Base-by-base conservation (phyloP, 1,140 invertebrate genomes). In the Calliopsis andreniformis region DNA sequence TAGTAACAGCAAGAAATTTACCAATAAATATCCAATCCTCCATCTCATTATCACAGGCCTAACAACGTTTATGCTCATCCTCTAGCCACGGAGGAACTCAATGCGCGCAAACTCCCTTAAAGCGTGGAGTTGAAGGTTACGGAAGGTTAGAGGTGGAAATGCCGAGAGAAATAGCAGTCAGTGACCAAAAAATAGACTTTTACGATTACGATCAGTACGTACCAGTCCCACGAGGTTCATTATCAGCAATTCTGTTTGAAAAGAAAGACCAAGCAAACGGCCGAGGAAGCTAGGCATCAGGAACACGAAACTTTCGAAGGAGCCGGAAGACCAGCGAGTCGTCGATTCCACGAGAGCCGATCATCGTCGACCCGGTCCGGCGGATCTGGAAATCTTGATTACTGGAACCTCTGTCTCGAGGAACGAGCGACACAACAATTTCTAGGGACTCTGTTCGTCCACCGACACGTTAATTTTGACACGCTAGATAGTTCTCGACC, bases 181-280 rank as follows among this genome's bases (percentile, higher is more conserved):
- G 1, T 1, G 14, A 8, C 2, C 25, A 14, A 0, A 4, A 51
- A 23, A 20, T 23, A 8, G n/a, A 0, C 0, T 2, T 49, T 1
- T 14, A 2, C 23, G 35, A 16, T 39, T 1, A 25, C 25, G 32
- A 61, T 43, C 3, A 10, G 4, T 10, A 18, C 78, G 87, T 64
- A 87, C 88, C 78, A 85, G 51, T 30, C 86, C 86, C 12, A 89
- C 6, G 0, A 83, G 20, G 47, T 82, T 86, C 85, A 88, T 88
- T 23, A 87, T 80, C 20, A 87, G 45, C 18, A 88, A 70, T 78
- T 89, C 85, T 10, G 79, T 81, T 30, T 82, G 81, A 39, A 83
- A 82, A 5, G 83, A 79, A 23, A 81, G n/a, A 25, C 82, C 80
- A 16, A 79, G 42, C 18, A 81, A 30, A 30, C 35, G 59, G 62